A percentile compares a stretch with the other conserved stretches of the same genome.
Conservation (phyloP, 1,140 invertebrate species). For the Acarapis woodi region DNA sequence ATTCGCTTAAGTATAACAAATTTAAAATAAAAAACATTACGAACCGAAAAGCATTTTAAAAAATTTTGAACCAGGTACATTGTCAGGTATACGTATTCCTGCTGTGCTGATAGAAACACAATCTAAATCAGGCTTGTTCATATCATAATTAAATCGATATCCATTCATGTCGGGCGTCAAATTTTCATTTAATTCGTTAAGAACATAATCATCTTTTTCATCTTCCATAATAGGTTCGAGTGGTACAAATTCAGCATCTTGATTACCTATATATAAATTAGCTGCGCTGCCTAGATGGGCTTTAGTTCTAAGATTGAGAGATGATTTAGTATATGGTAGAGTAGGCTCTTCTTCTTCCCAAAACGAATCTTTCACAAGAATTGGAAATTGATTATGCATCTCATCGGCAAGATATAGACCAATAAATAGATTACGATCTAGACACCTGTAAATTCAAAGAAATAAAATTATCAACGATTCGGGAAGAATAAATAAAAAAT, state of each 20-base stretch:
- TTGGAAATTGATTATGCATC: slow-evolving; percentile 12
- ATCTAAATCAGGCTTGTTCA: not conserved
- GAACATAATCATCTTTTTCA: slow-evolving; percentile 12
- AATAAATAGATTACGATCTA: slow-evolving; percentile 12
- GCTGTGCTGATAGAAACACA: slow-evolving; percentile 3
- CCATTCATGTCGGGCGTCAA: slow-evolving; percentile 8
- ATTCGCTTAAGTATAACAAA: too few species aligned
- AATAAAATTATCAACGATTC: too few species aligned
- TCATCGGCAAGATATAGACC: slow-evolving; percentile 13
- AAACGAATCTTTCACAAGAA: slow-evolving; percentile 17
- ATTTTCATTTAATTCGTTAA: slow-evolving; percentile 10
- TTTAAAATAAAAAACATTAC: too few species aligned
- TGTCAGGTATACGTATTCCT: slow-evolving; percentile 8
- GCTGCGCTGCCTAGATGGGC: slow-evolving; percentile 15
- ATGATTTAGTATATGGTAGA: slow-evolving; percentile 17
- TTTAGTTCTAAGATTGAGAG: slow-evolving; percentile 12
- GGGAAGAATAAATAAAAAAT: too few species aligned
- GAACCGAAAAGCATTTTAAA: slow-evolving; percentile 12
- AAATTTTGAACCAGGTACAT: slow-evolving; percentile 8
- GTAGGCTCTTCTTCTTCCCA: slow-evolving; percentile 19
- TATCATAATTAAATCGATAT: not conserved
- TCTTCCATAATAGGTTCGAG: slow-evolving; percentile 13
- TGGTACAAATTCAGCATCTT: slow-evolving; percentile 13
- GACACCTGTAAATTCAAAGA: too few species aligned
- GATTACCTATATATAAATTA: slow-evolving; percentile 13